Percentiles rank a stretch among this genome's conserved stretches.
These are phyloP conservation scores for Rhinoraja longicauda DNA, from an alignment of 2,797 vertebrate species.

Conservation along the genomic window DNA sequence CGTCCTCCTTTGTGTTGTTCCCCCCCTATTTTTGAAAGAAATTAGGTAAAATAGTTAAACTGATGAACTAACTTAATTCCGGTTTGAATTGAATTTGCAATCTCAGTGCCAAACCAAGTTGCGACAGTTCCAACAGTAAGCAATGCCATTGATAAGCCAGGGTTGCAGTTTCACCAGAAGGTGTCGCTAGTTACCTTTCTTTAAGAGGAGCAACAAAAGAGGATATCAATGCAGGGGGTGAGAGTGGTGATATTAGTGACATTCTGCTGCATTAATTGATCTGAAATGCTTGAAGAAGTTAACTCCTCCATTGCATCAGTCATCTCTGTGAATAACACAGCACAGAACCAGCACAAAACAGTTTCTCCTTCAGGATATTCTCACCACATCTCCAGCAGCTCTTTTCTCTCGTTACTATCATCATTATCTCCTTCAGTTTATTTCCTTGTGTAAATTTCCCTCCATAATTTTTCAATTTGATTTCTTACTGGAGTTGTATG, in stretches of 20 bases:
- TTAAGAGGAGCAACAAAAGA: not conserved
- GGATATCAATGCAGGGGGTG: not conserved
- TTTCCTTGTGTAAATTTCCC: not conserved
- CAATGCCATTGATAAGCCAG: not conserved
- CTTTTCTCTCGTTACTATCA: not conserved
- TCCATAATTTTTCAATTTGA: not conserved
- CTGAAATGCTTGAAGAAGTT: not conserved
- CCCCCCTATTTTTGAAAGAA: not conserved
- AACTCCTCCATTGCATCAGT: not conserved
- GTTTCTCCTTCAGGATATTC: not conserved
- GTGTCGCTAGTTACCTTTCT: constrained; percentile 21
- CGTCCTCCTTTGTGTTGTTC: not conserved
- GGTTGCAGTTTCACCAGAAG: constrained; percentile 3
- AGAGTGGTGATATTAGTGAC: not conserved
- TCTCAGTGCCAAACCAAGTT: not conserved
- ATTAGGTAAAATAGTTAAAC: no score
- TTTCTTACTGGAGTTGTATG: not conserved
- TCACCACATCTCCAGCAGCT: not conserved
- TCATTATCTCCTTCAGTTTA: not conserved
- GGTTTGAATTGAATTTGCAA: not conserved
- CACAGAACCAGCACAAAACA: not conserved
- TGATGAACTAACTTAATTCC: not conserved
- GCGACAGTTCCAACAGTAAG: not conserved
- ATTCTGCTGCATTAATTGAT: not conserved
- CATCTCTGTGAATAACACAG: not conserved